Evolutionary conservation across 2,113 vertebrate genomes (phyloP), one percentile per base, ranked within the genome.

Genomic region (Ctenomys sociabilis): DNA sequence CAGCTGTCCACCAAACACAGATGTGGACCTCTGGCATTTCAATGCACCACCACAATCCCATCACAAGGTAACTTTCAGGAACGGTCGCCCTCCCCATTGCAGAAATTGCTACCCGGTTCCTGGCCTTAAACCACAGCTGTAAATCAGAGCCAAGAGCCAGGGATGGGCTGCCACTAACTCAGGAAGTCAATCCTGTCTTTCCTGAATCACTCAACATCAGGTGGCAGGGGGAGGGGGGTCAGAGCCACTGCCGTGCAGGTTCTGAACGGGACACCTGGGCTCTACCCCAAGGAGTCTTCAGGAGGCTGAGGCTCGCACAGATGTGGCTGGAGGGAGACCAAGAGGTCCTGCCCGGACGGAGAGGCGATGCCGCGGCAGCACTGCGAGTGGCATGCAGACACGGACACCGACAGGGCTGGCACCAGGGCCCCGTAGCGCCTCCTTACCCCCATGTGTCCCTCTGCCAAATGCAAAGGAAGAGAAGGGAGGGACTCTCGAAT

Each of bases 1-100:
- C 95, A 96, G 91, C 95, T 97, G 94, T 77, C 98, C 93, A 73
- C 8, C 1, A 94, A 97, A 96, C 85, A 92, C 54, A 97, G 94
- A 90, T 77, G 97, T 92, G 94, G 98, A 96, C 96, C 96, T 97
- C 75, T 3, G 87, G 85, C 26, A 0, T 89, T 92, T 95, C 96
- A 92, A 96, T 49, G 94, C 91, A 96, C 70, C 90, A 54, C 81
- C 97, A 97, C 97, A 96, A 92, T 32, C 24, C 54, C 90, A 19
- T 93, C 64, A 17, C 28, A 91, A 57, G 1, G 1, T 13, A 85
- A 59, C 93, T 13, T 40, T 81, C 75, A 40, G 32, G 59, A 88
- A n/a, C 26, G n/a, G 43, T 45, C 72, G 68, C 59, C 90, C 88
- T 80, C 92, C 88, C 94, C 95, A 80, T 97, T 70, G 96, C 77